These are phyloP conservation scores for Orthonevra nobilis DNA, from an alignment of 2,888 invertebrate species.

Conservation along the genomic window DNA sequence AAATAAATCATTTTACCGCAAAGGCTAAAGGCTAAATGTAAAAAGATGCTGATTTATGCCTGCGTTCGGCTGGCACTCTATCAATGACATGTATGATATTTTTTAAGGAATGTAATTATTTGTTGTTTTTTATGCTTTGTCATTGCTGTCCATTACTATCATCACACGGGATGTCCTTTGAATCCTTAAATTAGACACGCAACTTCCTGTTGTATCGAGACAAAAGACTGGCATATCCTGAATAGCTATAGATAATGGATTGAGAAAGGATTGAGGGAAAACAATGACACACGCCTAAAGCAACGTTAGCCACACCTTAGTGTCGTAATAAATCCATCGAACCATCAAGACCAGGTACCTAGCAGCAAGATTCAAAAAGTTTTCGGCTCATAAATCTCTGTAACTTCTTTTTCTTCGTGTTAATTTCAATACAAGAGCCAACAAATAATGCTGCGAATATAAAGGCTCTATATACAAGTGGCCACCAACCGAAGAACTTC, in stretches of 20 bases:
- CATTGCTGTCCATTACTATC: conserved; percentile 30
- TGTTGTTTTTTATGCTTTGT: conserved; percentile 11
- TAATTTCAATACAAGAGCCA: conserved; percentile 55
- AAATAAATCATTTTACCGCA: conserved; percentile 23
- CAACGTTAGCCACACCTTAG: conserved; percentile 30
- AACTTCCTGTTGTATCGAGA: not conserved
- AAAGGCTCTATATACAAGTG: conserved; percentile 51
- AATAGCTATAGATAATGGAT: conserved; percentile 33
- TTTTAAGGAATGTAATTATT: not conserved
- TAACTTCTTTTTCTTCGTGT: conserved; percentile 31
- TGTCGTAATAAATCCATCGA: conserved; percentile 63
- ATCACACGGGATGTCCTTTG: conserved; percentile 20
- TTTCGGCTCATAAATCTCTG: conserved; percentile 45
- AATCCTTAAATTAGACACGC: conserved; percentile 35
- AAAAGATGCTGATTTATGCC: conserved; percentile 33
- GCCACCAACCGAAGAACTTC: conserved; percentile 55
- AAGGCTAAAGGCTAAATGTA: not conserved
- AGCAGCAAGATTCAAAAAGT: conserved; percentile 44
- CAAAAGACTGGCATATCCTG: not conserved
- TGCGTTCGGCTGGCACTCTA: conserved; percentile 19
- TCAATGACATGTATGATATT: conserved; percentile 11
- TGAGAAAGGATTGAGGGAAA: conserved; percentile 51
- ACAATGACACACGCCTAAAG: conserved; percentile 26
- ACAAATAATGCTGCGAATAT: conserved; percentile 45
- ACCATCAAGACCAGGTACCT: conserved; percentile 40